Evolutionary conservation across 2,888 invertebrate genomes (phyloP), one percentile per base, ranked within the genome.

Genomic region (Protophormia terraenovae): DNA sequence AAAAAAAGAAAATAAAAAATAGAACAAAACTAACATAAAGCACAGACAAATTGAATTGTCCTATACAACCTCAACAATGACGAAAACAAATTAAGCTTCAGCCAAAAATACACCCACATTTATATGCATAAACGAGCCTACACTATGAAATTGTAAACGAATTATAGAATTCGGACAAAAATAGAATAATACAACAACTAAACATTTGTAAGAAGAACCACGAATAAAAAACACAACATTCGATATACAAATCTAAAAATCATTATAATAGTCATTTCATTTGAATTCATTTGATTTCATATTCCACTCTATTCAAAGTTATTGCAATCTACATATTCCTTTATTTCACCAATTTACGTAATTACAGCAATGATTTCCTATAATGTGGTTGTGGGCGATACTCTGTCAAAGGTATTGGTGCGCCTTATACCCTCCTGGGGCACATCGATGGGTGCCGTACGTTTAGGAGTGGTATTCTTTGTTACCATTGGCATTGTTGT

Each of bases 341-440:
- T 62, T 38, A 16, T 35, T 47, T 47, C 0, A 58, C 38, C 69
- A 80, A 71, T 78, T 55, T 77, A 53, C 58, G 35, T 77, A 82
- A 87, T 94, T 94, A 47, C 93, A 97, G 97, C 97, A 8, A 97
- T 97, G 97, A 96, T 97, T 82, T 97, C 97, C 79, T 97, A 97
- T 92, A 97, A 97, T 92, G 96, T 97, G 19, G 97, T 97, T 22
- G 97, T 97, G 35, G 97, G 97, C 22, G 97, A 97, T 90, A 97
- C 97, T 0, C 94, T 97, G 55, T 97, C 97, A 16, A 97, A 97
- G 93, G 96, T 97, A 19, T 93, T 97, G 77, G 94, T 95, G n/a
- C 94, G 96, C 85, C 93, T 97, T 69, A 95, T 95, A 60, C 93
- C 93, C 78, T 90, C 92, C 14, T 92, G 92, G 92, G 92, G 92